Percentiles rank a stretch among this genome's conserved stretches.
Evolutionary conservation across 2,888 invertebrate species (phyloP).

Genomic region (Hirtodrosophila cameraria): DNA sequence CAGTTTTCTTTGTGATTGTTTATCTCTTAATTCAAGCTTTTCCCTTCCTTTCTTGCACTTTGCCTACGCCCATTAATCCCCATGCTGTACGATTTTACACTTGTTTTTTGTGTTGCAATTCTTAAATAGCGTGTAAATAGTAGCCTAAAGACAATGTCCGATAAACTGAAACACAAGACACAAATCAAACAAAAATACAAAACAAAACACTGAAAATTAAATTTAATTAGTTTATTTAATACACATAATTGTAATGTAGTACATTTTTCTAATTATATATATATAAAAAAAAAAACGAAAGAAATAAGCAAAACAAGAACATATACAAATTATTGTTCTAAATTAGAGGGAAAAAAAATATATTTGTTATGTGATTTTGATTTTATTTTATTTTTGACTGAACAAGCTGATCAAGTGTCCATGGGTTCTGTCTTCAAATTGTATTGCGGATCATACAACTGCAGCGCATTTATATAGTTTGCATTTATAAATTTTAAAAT

Average conservation of each 20-base stretch:
- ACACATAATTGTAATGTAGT: constrained; percentile 72
- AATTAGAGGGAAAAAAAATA: background rate
- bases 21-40: constrained; percentile 21
- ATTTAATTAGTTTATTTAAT: constrained; percentile 76
- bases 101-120: constrained; percentile 61
- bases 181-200: constrained; percentile 42
- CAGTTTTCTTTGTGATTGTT: constrained; percentile 56
- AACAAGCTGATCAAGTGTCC: no score
- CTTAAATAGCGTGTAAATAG: constrained; percentile 72
- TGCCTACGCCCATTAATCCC: constrained; percentile 1
- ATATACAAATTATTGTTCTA: constrained; percentile 14
- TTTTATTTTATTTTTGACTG: no score
- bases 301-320: constrained; percentile 49
- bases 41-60: constrained; percentile 29
- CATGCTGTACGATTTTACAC: constrained; percentile 58
- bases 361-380: no score
- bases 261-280: constrained; percentile 75
- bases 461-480: no score
- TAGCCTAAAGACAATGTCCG: constrained; percentile 68
- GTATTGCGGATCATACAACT: no score
- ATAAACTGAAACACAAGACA: constrained; percentile 56
- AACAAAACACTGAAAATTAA: constrained; percentile 54
- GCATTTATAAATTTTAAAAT: no score
- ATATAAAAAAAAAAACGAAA: constrained; percentile 31
- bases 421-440: no score